Conservation (phyloP, 2,888 invertebrate species). For the Phasia obesa region DNA sequence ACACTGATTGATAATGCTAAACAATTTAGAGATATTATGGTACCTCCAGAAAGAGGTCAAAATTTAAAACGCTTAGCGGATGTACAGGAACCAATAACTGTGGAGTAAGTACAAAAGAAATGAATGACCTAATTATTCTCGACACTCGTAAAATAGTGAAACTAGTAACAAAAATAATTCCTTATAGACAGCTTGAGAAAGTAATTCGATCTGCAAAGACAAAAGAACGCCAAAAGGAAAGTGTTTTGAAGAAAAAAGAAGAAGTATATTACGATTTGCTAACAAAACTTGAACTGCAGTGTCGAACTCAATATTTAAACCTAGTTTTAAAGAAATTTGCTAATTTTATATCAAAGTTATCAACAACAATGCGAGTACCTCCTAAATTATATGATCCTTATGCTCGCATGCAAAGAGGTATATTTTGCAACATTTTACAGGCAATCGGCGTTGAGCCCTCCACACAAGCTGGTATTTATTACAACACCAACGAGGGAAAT, state of each 20-base stretch:
- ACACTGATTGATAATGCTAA: conserved; percentile 73
- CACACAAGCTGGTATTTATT: conserved; percentile 76
- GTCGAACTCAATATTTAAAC: conserved; percentile 78
- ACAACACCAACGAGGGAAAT: conserved; percentile 76
- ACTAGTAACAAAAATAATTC: neutral
- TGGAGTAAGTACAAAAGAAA: conserved; percentile 67
- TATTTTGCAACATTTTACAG: conserved; percentile 78
- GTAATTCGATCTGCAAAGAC: conserved; percentile 75
- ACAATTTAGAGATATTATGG: conserved; percentile 74
- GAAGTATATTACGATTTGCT: conserved; percentile 78
- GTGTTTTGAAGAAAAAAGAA: conserved; percentile 77
- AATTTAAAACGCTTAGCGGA: conserved; percentile 74
- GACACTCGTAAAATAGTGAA: neutral
- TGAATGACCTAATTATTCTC: neutral
- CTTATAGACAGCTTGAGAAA: conserved; percentile 76
- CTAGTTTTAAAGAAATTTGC: conserved; percentile 78
- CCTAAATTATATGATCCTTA: conserved; percentile 78
- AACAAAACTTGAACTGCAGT: conserved; percentile 77
- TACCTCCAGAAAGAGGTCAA: conserved; percentile 75
- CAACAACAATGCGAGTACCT: conserved; percentile 78
- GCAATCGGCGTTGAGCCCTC: conserved; percentile 78
- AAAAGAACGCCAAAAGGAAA: conserved; percentile 76
- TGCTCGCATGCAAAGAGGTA: conserved; percentile 79
- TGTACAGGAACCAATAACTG: conserved; percentile 66
- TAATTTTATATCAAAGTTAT: conserved; percentile 78